These are phyloP conservation scores for Melanotaenia pygmaea DNA, from an alignment of 2,797 vertebrate species.

Conservation along the genomic window DNA sequence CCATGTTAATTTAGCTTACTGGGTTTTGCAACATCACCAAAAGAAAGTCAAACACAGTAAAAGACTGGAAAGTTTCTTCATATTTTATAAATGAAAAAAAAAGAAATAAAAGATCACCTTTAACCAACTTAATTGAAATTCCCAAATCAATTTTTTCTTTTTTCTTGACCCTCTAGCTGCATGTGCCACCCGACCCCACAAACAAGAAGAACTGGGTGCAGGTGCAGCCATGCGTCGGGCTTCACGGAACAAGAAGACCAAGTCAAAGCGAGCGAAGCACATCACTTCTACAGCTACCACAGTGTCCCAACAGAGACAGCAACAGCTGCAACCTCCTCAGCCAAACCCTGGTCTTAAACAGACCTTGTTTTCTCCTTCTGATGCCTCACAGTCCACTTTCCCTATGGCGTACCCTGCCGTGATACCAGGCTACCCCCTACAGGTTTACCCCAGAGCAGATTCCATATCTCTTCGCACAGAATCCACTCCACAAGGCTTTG, in stretches of 20 bases:
- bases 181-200: constrained; percentile 68
- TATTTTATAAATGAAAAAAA: constrained; percentile 1
- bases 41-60: background rate
- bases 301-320: constrained; percentile 76
- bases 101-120: background rate
- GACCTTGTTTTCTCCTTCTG: constrained; percentile 89
- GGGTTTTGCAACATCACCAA: background rate
- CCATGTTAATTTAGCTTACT: background rate
- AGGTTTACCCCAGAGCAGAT: constrained; percentile 82
- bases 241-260: constrained; percentile 88
- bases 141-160: background rate
- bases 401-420: constrained; percentile 84
- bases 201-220: constrained; percentile 60
- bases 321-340: constrained; percentile 78
- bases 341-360: constrained; percentile 81
- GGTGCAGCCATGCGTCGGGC: constrained; percentile 72
- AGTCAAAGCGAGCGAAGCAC: constrained; percentile 87
- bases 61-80: background rate
- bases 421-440: constrained; percentile 87
- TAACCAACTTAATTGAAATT: background rate
- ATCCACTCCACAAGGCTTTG: constrained; percentile 70
- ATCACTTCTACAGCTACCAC: constrained; percentile 89
- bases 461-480: constrained; percentile 65
- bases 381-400: constrained; percentile 88
- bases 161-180: constrained; percentile 44